A percentile compares a stretch with the other conserved stretches of the same genome.
These are phyloP conservation scores for Drosophila punjabiensis DNA, from an alignment of 1,140 invertebrate genomes.

Conservation along the genomic window DNA sequence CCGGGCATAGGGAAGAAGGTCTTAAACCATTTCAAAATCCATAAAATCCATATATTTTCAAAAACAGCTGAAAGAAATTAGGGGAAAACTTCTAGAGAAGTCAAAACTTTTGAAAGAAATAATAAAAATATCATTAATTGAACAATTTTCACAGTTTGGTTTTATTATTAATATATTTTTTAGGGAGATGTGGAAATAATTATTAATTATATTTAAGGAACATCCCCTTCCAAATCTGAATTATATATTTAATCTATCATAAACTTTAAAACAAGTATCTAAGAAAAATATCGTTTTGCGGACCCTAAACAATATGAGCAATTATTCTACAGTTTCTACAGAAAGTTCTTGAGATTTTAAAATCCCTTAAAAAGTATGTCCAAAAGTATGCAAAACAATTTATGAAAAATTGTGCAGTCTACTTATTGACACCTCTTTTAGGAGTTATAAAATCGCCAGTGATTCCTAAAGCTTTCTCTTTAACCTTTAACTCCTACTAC, in stretches of 20 bases:
- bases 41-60: not conserved
- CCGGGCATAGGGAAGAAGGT: not conserved
- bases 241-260: no score
- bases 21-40: constrained; percentile 1
- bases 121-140: not conserved
- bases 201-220: not conserved
- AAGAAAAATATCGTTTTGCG: not conserved
- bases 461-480: not conserved
- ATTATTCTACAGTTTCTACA: not conserved
- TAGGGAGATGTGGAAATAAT: not conserved
- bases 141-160: not conserved
- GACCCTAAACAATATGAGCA: not conserved
- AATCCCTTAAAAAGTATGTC: not conserved
- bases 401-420: not conserved
- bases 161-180: not conserved
- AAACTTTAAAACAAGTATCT: not conserved
- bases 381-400: not conserved
- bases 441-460: not conserved
- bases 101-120: not conserved
- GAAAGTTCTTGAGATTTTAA: not conserved
- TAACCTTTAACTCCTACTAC: not conserved
- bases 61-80: not conserved
- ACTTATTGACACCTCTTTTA: not conserved
- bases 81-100: not conserved
- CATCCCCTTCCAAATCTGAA: not conserved